Evolutionary conservation across 1,140 invertebrate species (phyloP), one percentile per base, ranked within the genome.

Genomic region (Halesus radiatus): DNA sequence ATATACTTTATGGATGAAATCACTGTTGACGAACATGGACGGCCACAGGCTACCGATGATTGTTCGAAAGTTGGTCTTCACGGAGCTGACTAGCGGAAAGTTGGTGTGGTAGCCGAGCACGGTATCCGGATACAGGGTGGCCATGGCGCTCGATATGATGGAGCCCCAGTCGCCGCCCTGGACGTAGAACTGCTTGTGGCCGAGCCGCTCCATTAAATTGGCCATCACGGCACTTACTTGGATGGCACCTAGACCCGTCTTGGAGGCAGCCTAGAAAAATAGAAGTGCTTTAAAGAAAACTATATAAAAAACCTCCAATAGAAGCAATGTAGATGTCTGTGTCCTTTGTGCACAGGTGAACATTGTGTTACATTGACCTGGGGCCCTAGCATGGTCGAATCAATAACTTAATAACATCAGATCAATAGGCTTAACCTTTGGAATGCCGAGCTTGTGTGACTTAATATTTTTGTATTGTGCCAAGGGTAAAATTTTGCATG

Each of bases 121-220:
- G 62, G 92, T 92, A 66, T 95, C 88, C 0, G 94, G 94, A 82
- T 90, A 95, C 0, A 95, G 81, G 0, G 86, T 85, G 10, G 92
- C 92, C 85, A 96, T 87, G 76, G 85, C 70, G 1, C 90, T 13
- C 23, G 86, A 87, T 73, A 94, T 91, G 0, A 90, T 3, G 8
- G 88, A 79, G 8, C 94, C 93, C 93, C 92, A 93, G 85, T 96
- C 95, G n/a, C 94, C 94, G 7, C 95, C 95, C 87, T 96, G 95
- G 0, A 92, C 86, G 81, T 94, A 95, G 85, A 91, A 96, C 78
- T 91, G 90, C 1, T 92, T 81, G 84, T 90, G 90, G 0, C 93
- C 93, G 1, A 94, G 82, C 23, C 92, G 85, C 50, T 86, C 78
- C 93, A 94, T 94, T 5, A 94, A 84, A 66, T 90, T 91, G 8